Base-by-base conservation (phyloP, 64 coral and sea anemone genomes). In the Pachyseris speciosa region DNA sequence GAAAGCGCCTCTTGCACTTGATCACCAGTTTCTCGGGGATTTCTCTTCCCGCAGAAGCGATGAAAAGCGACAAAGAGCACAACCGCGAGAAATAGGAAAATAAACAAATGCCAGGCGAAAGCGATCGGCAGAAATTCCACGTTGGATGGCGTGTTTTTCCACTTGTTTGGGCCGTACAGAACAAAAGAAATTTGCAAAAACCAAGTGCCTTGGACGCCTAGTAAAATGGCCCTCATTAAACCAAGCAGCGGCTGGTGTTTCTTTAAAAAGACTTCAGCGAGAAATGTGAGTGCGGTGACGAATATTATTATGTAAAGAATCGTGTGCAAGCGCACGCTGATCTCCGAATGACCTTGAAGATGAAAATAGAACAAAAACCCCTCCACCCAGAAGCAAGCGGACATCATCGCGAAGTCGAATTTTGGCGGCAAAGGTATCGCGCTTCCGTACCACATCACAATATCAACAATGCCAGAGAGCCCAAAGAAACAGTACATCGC, bases 181-280 rank as follows among this genome's bases (percentile, higher is more conserved):
- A 75, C 70, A 40, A 88, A 88, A 13, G 67, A 70, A 45, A 88
- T 73, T 65, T 88, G 86, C 17, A 63, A 77, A 64, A 88, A 88
- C 86, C 86, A 88, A 10, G 70, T 64, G 7, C 86, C 86, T 53
- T 88, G 86, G 5, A 88, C 17, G 5, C 50, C 69, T 32, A 64
- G 5, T 20, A 88, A 63, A 75, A 75, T 63, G 45, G 86, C 86
- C 72, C 86, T 59, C 37, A 75, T 64, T 75, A 88, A 32, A 11
- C 32, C 33, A 33, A 75, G 52, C 22, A 88, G 10, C 2, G 33
- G 26, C 6, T 81, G 77, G 26, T 44, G 69, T 29, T 22, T 38
- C 41, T 32, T 75, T 27, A 53, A 60, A 32, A 75, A 57, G 25
- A 77, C 48, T 5, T 88, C 86, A 57, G 58, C 9, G 9, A 74